Evolutionary conservation across 2,113 vertebrate genomes (phyloP), one percentile per base, ranked within the genome.

Genomic region (Sylvietta virens): DNA sequence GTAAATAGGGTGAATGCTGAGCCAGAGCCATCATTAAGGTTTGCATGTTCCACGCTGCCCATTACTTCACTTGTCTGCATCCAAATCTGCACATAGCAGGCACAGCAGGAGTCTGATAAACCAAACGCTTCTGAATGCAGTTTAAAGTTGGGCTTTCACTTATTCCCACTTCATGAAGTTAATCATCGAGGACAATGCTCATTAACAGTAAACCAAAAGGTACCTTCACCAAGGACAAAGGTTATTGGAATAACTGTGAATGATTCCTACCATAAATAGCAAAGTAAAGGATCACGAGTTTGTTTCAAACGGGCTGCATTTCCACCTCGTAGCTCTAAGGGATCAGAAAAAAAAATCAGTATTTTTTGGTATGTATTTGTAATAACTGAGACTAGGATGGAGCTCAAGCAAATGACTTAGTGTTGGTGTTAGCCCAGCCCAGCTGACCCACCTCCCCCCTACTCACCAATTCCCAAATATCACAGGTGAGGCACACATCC

Each of bases 1-100:
- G 90, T 95, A 97, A 94, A 95, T 83, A 86, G 2, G 4, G 79
- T n/a, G 71, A 81, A 37, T 60, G 81, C 85, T 82, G 82, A 88
- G 90, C 71, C 82, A 78, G 77, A 73, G 60, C 51, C 90, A 40
- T 93, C 93, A 90, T 88, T 93, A 94, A 71, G 47, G 72, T 76
- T 83, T 88, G 64, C 51, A 44, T 65, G 35, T 83, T 90, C 51
- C 37, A 15, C 21, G 5, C 44, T 81, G 67, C 67, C 60, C 45
- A 37, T 91, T 67, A 60, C 88, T 42, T 37, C 83, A 62, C 74
- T 94, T 83, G 71, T 47, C 74, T 88, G 27, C 85, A 83, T 60
- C 58, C 81, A 83, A 83, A 92, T 70, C 86, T 89, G 67, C 64
- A 44, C 69, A 37, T 51, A 67, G 61, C 70, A 91, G 69, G 37